phyloP scores from a whole-genome alignment of 2,113 vertebrate species.

The Pavo muticus region DNA sequence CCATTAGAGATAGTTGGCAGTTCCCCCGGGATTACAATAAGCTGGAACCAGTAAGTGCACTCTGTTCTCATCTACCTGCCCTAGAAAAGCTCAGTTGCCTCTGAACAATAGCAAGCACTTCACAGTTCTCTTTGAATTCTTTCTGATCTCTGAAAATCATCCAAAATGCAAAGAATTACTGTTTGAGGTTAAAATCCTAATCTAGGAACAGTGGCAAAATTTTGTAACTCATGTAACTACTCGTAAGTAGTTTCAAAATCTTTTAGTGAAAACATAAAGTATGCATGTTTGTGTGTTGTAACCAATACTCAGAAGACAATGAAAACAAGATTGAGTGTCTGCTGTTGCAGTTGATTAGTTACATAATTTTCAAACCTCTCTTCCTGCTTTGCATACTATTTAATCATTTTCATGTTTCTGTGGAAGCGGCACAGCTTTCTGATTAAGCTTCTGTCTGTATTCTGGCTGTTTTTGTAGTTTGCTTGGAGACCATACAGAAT shows the following conservation, averaged over 20 bases:
- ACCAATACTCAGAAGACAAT: not conserved
- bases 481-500: not conserved
- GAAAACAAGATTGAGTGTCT: not conserved
- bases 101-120: not conserved
- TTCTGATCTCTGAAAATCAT: not conserved
- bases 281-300: rapidly evolving
- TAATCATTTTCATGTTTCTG: not conserved
- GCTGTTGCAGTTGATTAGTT: not conserved
- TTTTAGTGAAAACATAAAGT: not conserved
- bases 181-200: not conserved
- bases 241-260: not conserved
- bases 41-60: not conserved
- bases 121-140: not conserved
- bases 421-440: not conserved
- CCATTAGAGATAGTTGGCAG: not conserved
- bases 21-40: not conserved
- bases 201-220: not conserved
- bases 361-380: not conserved
- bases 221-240: not conserved
- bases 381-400: not conserved
- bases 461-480: not conserved
- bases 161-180: not conserved
- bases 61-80: not conserved
- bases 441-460: not conserved
- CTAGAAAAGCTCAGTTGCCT: not conserved